phyloP scores from a whole-genome alignment of 2,113 vertebrate species.

The Rhinoptilus africanus region DNA sequence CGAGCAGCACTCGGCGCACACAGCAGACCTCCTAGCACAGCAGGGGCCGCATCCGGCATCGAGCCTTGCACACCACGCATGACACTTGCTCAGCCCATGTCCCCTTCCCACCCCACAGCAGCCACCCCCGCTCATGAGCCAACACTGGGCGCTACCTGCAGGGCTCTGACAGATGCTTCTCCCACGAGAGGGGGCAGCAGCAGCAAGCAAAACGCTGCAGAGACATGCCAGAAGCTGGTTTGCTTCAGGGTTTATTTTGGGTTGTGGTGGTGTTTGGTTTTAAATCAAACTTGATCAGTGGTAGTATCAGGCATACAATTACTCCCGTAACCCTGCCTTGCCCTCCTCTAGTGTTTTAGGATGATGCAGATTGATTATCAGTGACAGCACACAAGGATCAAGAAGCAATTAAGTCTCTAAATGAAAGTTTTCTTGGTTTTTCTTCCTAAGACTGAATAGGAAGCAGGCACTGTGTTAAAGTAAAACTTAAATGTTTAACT shows the following conservation, averaged over 20 bases:
- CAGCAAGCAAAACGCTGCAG: background rate
- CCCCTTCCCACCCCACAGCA: background rate
- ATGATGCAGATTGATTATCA: background rate
- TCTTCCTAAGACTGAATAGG: background rate
- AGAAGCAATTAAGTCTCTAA: background rate
- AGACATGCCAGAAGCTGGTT: background rate
- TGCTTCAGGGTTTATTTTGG: background rate
- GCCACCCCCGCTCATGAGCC: background rate
- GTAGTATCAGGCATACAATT: background rate
- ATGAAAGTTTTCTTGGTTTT: background rate
- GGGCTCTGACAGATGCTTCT: background rate
- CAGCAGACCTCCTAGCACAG: background rate
- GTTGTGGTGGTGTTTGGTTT: background rate
- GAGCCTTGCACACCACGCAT: background rate
- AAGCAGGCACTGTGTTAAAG: background rate
- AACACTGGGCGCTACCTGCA: background rate
- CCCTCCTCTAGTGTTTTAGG: background rate
- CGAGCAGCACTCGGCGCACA: rapidly evolving
- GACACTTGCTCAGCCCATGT: background rate
- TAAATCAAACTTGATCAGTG: background rate
- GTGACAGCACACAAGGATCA: background rate
- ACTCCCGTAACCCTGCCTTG: background rate
- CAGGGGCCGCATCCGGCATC: rapidly evolving
- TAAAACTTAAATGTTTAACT: background rate
- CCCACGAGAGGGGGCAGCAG: slow-evolving; percentile 54